phyloP scores from a whole-genome alignment of 1,140 invertebrate species.

The Goniozus legneri region DNA sequence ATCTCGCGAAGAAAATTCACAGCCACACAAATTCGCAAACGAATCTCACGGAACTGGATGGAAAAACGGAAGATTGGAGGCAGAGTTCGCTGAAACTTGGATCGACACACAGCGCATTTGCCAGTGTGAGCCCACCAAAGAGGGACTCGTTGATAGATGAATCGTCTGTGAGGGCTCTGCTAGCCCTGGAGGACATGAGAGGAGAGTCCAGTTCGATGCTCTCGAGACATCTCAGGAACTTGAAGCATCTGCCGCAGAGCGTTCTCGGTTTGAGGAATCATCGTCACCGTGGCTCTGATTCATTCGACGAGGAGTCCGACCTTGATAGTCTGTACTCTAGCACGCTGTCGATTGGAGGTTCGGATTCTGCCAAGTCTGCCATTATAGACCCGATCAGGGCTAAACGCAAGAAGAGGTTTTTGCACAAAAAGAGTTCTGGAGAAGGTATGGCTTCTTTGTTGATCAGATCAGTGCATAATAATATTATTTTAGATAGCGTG shows the following conservation, averaged over 20 bases:
- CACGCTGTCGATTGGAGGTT: slow-evolving; percentile 28
- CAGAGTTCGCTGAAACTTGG: too few relatives aligned
- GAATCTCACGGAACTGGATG: too few relatives aligned
- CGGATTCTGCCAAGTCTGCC: slow-evolving; percentile 25
- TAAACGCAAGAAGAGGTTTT: slow-evolving; percentile 46
- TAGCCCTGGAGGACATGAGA: slow-evolving; percentile 59
- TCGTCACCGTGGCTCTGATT: slow-evolving; percentile 46
- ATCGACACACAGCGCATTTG: too few relatives aligned
- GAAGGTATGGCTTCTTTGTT: slow-evolving; percentile 63
- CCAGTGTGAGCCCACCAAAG: too few relatives aligned
- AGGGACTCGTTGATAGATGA: slow-evolving; percentile 40
- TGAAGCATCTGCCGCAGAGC: slow-evolving; percentile 58
- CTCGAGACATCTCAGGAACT: slow-evolving; percentile 54
- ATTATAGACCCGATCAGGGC: slow-evolving; percentile 22
- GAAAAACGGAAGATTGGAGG: too few relatives aligned
- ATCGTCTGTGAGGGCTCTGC: slow-evolving; percentile 45
- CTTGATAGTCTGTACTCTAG: slow-evolving; percentile 31
- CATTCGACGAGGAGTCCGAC: slow-evolving; percentile 43
- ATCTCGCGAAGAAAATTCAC: too few relatives aligned
- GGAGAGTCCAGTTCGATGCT: slow-evolving; percentile 52
- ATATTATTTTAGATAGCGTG: slow-evolving; percentile 55
- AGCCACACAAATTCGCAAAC: too few relatives aligned
- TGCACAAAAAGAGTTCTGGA: slow-evolving; percentile 56
- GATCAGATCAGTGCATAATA: slow-evolving; percentile 63
- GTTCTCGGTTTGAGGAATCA: slow-evolving; percentile 51